These are phyloP conservation scores for Polymixis lichenea DNA, from an alignment of 2,888 invertebrate genomes.

Conservation along the genomic window DNA sequence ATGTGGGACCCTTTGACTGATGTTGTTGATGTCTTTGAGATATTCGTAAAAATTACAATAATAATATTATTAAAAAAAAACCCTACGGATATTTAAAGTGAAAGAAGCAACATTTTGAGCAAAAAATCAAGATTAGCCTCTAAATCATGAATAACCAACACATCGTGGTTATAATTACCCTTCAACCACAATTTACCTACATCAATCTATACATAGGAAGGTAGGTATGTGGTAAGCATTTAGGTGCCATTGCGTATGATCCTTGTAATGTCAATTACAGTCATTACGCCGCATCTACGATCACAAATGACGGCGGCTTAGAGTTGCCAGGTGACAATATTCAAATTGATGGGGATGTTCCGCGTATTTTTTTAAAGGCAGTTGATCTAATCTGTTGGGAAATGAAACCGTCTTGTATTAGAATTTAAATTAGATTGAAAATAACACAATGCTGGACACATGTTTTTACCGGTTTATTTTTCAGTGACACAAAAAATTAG, in stretches of 20 bases:
- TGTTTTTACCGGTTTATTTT: too few species aligned
- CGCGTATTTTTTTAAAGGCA: too few species aligned
- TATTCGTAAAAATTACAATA: neutral
- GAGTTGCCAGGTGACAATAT: slow-evolving; percentile 45
- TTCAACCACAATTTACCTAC: slow-evolving; percentile 1
- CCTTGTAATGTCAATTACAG: slow-evolving; percentile 66
- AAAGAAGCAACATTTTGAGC: too few species aligned
- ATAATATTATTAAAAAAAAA: neutral
- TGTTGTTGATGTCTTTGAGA: neutral
- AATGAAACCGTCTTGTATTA: neutral
- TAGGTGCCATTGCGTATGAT: slow-evolving; percentile 41
- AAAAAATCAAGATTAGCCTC: slow-evolving; percentile 3
- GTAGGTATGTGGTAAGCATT: slow-evolving; percentile 10
- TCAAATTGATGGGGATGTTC: neutral
- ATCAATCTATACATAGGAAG: neutral
- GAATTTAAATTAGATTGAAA: neutral
- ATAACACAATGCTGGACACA: neutral
- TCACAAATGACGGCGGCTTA: slow-evolving; percentile 49
- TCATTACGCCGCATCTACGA: slow-evolving; percentile 56
- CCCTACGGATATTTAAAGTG: too few species aligned
- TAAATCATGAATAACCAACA: neutral
- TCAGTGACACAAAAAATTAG: neutral
- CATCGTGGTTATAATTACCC: slow-evolving; percentile 5
- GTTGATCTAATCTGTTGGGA: neutral
- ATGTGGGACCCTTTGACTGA: neutral